Evolutionary conservation across 1,140 invertebrate genomes (phyloP).

Genomic region (Harlomillsia oculata): DNA sequence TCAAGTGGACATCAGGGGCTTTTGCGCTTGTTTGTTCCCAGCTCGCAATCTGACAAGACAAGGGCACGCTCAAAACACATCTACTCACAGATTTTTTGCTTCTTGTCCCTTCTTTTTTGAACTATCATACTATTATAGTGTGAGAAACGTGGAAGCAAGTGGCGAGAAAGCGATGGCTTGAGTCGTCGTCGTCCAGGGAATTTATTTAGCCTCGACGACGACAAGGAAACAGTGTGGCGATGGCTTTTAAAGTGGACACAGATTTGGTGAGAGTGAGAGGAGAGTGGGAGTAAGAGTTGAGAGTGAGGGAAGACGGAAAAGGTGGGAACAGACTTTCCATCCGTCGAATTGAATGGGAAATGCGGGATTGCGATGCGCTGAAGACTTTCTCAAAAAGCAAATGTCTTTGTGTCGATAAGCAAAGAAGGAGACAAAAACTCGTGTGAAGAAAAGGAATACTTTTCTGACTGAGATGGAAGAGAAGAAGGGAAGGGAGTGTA

Average conservation of each 20-base stretch:
- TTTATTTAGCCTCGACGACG: slow-evolving; percentile 1
- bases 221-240: neutral
- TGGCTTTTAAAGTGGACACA: slow-evolving; percentile 25
- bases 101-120: neutral
- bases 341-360: too few species aligned
- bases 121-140: neutral
- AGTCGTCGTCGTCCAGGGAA: slow-evolving; percentile 3
- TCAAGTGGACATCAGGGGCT: slow-evolving; percentile 24
- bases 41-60: too few species aligned
- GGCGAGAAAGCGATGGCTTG: too few species aligned
- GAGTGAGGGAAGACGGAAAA: neutral
- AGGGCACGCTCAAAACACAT: too few species aligned
- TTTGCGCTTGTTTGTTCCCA: too few species aligned
- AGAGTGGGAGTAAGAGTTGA: neutral
- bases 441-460: neutral
- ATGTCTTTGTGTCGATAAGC: too few species aligned
- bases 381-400: too few species aligned
- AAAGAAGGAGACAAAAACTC: neutral
- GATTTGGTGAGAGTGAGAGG: slow-evolving; percentile 12
- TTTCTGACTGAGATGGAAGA: neutral
- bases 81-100: too few species aligned
- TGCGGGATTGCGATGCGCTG: too few species aligned
- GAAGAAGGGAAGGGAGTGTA: neutral
- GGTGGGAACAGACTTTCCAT: too few species aligned
- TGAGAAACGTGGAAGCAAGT: too few species aligned